Evolutionary conservation across 2,888 invertebrate species (phyloP).

Genomic region (Trichopoda pennipes): DNA sequence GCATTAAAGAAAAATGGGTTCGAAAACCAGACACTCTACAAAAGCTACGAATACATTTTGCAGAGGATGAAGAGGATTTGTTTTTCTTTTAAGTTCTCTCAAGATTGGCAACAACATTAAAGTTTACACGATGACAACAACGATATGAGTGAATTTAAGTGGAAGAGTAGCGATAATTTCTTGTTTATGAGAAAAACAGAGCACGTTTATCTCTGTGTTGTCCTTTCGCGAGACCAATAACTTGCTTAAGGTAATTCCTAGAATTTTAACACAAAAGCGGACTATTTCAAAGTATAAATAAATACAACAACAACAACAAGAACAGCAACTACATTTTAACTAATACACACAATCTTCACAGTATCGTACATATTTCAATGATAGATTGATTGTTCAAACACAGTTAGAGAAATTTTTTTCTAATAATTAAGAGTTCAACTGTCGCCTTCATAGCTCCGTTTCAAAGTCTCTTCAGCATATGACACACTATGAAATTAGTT

Average conservation of each 20-base stretch:
- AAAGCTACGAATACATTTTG: conserved; percentile 13
- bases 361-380: not conserved
- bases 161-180: conserved; percentile 25
- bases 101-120: conserved; percentile 31
- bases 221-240: conserved; percentile 65
- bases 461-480: too few species aligned
- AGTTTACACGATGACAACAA: conserved; percentile 27
- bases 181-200: conserved; percentile 33
- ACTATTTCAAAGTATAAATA: conserved; percentile 42
- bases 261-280: conserved; percentile 68
- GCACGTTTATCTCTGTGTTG: conserved; percentile 39
- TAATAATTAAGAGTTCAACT: not conserved
- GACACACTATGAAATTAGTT: too few species aligned
- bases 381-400: conserved; percentile 10
- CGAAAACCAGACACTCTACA: conserved; percentile 41
- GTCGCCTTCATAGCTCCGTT: not conserved
- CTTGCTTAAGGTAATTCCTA: conserved; percentile 68
- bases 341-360: conserved; percentile 4
- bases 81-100: conserved; percentile 30
- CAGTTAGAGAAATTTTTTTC: conserved; percentile 23
- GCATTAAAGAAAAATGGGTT: conserved; percentile 29
- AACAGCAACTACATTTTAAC: conserved; percentile 43
- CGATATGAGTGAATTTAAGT: conserved; percentile 27
- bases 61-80: not conserved
- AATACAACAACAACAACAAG: conserved; percentile 5